Evolutionary conservation across 2,888 invertebrate genomes (phyloP).

Genomic region (Zelleria hepariella): DNA sequence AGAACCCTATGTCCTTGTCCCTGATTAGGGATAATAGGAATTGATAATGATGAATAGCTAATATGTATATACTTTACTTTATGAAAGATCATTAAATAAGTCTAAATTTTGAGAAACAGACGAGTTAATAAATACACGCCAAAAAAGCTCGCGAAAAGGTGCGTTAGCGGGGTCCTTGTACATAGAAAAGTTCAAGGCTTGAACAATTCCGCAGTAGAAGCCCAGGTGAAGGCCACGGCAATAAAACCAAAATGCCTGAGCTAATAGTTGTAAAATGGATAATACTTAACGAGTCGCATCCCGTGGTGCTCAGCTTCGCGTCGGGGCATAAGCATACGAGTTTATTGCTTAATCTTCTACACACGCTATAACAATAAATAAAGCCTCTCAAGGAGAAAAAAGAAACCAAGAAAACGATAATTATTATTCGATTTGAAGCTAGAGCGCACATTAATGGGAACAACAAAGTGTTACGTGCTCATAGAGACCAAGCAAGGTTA

Average conservation of each 20-base stretch:
- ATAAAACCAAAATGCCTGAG: constrained; percentile 3
- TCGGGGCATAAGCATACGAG: constrained; percentile 30
- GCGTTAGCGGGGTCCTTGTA: too few relatives aligned
- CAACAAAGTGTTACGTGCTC: too few relatives aligned
- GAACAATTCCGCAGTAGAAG: not conserved
- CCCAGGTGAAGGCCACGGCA: not conserved
- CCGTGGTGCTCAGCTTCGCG: constrained; percentile 58
- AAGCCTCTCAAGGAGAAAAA: constrained; percentile 15
- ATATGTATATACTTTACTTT: too few relatives aligned
- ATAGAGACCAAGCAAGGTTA: too few relatives aligned
- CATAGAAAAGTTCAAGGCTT: not conserved
- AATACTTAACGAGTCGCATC: constrained; percentile 37
- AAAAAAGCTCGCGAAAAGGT: too few relatives aligned
- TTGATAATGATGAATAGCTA: too few relatives aligned
- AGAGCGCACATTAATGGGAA: too few relatives aligned
- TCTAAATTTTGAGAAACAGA: too few relatives aligned
- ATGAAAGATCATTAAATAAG: too few relatives aligned
- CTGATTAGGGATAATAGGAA: too few relatives aligned
- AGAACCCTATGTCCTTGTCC: too few relatives aligned
- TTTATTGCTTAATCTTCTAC: constrained; percentile 67
- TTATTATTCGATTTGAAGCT: not conserved
- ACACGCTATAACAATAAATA: constrained; percentile 41
- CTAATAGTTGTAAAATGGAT: constrained; percentile 5
- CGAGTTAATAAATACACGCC: too few relatives aligned
- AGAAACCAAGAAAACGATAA: not conserved